Conservation (phyloP, 2,888 invertebrate genomes). For the Drosophila subquinaria region DNA sequence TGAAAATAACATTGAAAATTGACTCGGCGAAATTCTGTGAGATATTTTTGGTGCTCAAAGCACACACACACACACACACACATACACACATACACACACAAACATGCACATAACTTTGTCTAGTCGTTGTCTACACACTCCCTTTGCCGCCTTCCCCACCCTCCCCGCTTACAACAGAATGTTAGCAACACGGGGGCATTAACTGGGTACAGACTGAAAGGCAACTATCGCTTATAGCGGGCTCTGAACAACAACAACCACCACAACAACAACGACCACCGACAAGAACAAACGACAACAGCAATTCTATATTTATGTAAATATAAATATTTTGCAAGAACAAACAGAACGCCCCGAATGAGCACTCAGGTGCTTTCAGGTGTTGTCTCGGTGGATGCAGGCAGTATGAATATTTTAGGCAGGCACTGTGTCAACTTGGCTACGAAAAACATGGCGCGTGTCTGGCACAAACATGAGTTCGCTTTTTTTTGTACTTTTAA, state of each 20-base stretch:
- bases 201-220: constrained; percentile 6
- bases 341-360: constrained; percentile 36
- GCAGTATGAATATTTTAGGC: constrained; percentile 63
- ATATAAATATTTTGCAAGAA: constrained; percentile 69
- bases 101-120: constrained; percentile 36
- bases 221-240: constrained; percentile 9
- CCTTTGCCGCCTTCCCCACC: constrained; percentile 5
- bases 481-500: neutral
- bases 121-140: constrained; percentile 62
- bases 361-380: constrained; percentile 30
- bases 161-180: neutral
- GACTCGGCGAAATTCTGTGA: constrained; percentile 15
- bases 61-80: neutral
- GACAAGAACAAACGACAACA: constrained; percentile 7
- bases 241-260: constrained; percentile 21
- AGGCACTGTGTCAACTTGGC: constrained; percentile 49
- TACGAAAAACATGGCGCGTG: constrained; percentile 41
- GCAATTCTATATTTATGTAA: constrained; percentile 69
- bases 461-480: constrained; percentile 52
- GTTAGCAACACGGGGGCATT: too few species aligned
- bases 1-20: constrained; percentile 15
- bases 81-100: neutral
- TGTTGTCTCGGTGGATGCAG: constrained; percentile 18
- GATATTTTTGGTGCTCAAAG: constrained; percentile 26
- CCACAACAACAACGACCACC: constrained; percentile 33